phyloP scores from a whole-genome alignment of 2,113 vertebrate genomes.

The Chauna torquata region DNA sequence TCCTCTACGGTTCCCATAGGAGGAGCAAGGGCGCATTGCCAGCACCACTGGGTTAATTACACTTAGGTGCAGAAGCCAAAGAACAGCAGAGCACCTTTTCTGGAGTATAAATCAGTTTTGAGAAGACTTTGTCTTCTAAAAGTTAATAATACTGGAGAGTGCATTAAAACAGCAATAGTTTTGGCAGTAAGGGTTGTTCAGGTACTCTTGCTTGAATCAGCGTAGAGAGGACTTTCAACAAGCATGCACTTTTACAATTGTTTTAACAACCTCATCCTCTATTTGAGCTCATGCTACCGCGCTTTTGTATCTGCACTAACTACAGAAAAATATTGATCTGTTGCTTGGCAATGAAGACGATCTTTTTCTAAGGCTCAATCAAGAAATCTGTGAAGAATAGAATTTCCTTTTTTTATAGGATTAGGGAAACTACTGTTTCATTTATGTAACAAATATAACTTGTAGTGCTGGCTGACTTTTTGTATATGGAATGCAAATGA shows the following conservation, averaged over 20 bases:
- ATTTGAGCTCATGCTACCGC: neutral
- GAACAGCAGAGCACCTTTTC: neutral
- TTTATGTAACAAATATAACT: neutral
- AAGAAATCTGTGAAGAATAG: neutral
- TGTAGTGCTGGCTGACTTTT: neutral
- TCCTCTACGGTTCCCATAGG: accelerated
- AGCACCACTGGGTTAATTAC: accelerated
- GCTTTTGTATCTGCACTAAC: neutral
- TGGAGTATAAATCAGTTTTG: neutral
- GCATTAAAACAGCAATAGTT: neutral
- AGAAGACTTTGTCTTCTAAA: neutral
- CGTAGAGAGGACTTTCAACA: neutral
- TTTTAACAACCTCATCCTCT: neutral
- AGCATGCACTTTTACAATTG: neutral
- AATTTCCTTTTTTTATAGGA: neutral
- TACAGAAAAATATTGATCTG: neutral
- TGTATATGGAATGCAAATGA: neutral
- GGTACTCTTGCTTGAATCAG: neutral
- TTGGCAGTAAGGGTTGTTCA: neutral
- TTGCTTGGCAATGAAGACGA: neutral
- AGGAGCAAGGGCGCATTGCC: accelerated
- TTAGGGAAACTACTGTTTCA: neutral
- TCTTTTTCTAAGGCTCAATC: neutral
- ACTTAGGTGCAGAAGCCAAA: neutral
- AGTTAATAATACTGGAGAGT: neutral